Base-by-base conservation (phyloP, 2,888 invertebrate species). In the Meiosimyza platycephala region DNA sequence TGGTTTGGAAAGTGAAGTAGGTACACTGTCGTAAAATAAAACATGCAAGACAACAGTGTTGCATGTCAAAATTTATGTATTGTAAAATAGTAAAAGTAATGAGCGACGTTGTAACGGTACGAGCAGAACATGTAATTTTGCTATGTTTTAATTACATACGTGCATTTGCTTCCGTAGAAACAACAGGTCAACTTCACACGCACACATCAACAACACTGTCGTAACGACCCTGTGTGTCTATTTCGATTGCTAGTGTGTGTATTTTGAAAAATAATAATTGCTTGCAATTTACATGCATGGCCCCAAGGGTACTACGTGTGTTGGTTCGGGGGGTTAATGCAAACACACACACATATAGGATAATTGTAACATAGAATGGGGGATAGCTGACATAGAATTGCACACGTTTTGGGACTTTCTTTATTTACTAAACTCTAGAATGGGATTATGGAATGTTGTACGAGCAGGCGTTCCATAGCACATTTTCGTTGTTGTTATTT, bases 311-410 rank as follows among this genome's bases (percentile, higher is more conserved):
- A 11, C 66, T 12, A 12, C 40, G 40, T 40, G 9, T 50, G 22
- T 48, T 59, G 48, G 16, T 66, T 18, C n/a, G 33, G 57, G 57
- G 59, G 63, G 11, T 40, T 15, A 13, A 51, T 64, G 40, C 54
- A 1, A 60, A 51, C 22, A 63, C 48, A 28, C n/a, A 33, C 50
- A 60, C 28, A 28, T 28, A 28, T 4, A 72, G 57, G 22, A 69
- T 57, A 68, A 60, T 40, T 18, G 47, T 63, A 72, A 22, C 18
- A 72, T 16, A 60, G 67, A 71, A 47, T 6, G 9, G 9, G 9
- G 40, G 40, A 40, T 9, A 1, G 40, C 40, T 9, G 40, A 9
- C 78, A 78, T 80, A 79, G 82, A 81, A 82, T 81, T 80, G 78
- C 78, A 66, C 72, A 70, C 65, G 73, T 71, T 73, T 68, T 48